phyloP scores from a whole-genome alignment of 2,797 vertebrate genomes.

The Pseudochirops cupreus region DNA sequence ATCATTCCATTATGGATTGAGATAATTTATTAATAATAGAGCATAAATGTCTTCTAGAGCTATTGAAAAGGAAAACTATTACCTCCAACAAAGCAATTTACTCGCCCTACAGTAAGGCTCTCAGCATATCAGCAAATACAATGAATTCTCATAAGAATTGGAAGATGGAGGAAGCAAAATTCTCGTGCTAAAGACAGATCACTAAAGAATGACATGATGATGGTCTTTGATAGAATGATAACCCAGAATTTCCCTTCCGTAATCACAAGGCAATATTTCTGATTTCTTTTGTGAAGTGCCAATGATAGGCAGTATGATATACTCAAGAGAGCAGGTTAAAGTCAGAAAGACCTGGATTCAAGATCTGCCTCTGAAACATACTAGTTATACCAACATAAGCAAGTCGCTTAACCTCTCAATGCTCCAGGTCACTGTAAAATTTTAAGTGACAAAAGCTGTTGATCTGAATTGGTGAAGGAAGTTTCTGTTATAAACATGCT shows the following conservation, averaged over 20 bases:
- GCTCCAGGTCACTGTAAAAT: neutral
- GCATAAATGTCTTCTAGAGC: neutral
- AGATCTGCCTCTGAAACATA: neutral
- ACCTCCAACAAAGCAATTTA: neutral
- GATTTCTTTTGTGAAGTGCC: conserved; percentile 13
- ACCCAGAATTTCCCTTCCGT: neutral
- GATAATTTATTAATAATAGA: neutral
- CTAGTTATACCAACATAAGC: neutral
- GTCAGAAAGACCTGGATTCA: neutral
- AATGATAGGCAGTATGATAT: neutral
- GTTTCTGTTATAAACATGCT: too few relatives aligned
- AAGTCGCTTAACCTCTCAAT: neutral
- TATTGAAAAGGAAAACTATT: neutral
- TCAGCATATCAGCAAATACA: neutral
- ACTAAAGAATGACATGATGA: neutral
- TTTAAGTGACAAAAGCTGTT: neutral
- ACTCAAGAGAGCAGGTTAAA: neutral
- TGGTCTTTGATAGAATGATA: neutral
- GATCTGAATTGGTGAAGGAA: neutral
- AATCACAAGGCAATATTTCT: neutral
- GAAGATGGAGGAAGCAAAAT: neutral
- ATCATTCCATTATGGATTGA: conserved; percentile 1
- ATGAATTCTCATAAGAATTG: neutral
- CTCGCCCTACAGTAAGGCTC: neutral
- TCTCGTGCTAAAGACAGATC: neutral